A percentile compares a stretch with the other conserved stretches of the same genome.
These are phyloP conservation scores for Lynx canadensis DNA, from an alignment of 2,113 vertebrate genomes.

Conservation along the genomic window DNA sequence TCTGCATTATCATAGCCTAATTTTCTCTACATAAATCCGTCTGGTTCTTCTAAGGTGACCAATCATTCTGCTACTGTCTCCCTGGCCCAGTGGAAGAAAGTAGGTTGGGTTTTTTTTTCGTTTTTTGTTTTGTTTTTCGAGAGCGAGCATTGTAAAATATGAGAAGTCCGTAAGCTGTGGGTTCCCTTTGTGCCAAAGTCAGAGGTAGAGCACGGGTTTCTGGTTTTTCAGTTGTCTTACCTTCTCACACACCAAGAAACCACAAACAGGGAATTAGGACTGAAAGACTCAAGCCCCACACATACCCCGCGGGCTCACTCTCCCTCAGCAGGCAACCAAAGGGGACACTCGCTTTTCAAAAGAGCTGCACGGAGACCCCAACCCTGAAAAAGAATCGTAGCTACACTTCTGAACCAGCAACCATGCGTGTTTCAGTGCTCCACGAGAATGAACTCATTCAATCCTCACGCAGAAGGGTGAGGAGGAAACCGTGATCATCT, in stretches of 20 bases:
- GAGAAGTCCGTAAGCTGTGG: not conserved
- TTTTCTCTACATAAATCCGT: not conserved
- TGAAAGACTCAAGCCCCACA: not conserved
- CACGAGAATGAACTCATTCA: not conserved
- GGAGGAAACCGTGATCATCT: not conserved
- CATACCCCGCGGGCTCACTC: rapidly evolving
- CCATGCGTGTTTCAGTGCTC: rapidly evolving
- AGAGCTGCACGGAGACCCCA: not conserved
- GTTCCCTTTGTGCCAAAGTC: not conserved
- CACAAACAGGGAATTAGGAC: not conserved
- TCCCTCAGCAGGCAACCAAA: rapidly evolving
- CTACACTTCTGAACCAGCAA: rapidly evolving
- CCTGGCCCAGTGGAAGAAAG: not conserved
- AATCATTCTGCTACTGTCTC: not conserved
- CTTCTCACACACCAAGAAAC: not conserved
- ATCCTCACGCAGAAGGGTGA: not conserved
- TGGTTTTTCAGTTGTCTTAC: not conserved
- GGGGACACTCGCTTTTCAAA: not conserved
- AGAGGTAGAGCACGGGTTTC: not conserved
- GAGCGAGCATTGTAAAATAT: not conserved
- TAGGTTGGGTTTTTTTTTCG: not conserved
- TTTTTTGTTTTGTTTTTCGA: not conserved
- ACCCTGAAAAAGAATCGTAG: not conserved
- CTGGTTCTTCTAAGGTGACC: not conserved
- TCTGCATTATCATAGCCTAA: not conserved